Percentiles rank a stretch among this genome's conserved stretches.
phyloP scores from a whole-genome alignment of 2,797 vertebrate species.

The Rhabdomys pumilio region DNA sequence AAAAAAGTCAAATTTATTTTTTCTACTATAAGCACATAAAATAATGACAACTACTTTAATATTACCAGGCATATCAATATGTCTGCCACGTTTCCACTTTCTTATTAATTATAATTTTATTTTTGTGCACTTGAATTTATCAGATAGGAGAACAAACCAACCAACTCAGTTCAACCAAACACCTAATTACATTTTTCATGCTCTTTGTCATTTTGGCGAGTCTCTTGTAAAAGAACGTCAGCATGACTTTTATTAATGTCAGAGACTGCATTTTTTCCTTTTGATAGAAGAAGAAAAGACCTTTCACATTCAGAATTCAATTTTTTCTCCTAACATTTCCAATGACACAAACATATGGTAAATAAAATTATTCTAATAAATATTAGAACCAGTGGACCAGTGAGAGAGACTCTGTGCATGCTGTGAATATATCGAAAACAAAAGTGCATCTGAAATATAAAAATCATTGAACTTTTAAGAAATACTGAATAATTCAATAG shows the following conservation, averaged over 20 bases:
- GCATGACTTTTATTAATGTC: conserved; percentile 80
- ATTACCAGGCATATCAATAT: conserved; percentile 71
- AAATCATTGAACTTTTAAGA: conserved; percentile 76
- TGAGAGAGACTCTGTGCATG: conserved; percentile 49
- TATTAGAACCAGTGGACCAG: conserved; percentile 72
- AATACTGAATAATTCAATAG: conserved; percentile 73
- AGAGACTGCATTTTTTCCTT: conserved; percentile 77
- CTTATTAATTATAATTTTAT: conserved; percentile 76
- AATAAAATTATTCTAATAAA: conserved; percentile 83
- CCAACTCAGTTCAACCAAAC: conserved; percentile 65
- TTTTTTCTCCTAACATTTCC: conserved; percentile 77
- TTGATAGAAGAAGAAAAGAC: conserved; percentile 75
- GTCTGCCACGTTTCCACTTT: conserved; percentile 56
- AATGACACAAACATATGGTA: conserved; percentile 73
- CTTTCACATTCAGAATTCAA: conserved; percentile 76
- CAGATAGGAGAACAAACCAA: conserved; percentile 71
- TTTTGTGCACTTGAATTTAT: conserved; percentile 71
- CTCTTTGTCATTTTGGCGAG: conserved; percentile 78
- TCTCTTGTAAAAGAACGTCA: conserved; percentile 68
- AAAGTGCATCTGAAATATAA: conserved; percentile 69
- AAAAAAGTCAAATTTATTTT: conserved; percentile 64
- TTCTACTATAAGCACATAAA: conserved; percentile 52
- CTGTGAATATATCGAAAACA: conserved; percentile 69
- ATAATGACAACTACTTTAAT: conserved; percentile 72
- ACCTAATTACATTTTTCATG: conserved; percentile 79